Conservation (phyloP, 2,113 vertebrate species). For the Salvator merianae region DNA sequence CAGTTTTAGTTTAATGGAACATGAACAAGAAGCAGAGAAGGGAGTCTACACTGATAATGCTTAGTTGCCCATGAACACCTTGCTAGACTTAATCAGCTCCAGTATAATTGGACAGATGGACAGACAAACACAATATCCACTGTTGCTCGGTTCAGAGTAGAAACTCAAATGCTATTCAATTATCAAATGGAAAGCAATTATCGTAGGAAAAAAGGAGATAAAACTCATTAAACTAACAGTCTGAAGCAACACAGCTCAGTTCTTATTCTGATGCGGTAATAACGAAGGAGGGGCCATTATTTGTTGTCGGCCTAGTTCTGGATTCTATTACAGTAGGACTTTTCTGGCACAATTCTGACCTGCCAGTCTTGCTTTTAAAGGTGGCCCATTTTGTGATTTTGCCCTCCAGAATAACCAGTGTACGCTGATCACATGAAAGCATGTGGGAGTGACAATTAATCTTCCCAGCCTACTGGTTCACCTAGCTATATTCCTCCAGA, state of each 20-base stretch:
- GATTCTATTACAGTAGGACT: constrained; percentile 88
- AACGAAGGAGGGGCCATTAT: constrained; percentile 82
- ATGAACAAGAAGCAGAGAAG: not conserved
- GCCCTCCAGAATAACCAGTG: constrained; percentile 84
- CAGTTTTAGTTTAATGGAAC: not conserved
- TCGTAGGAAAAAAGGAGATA: not conserved
- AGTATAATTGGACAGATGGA: too few relatives aligned
- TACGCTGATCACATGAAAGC: not conserved
- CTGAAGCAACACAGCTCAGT: not conserved
- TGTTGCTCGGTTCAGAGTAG: not conserved
- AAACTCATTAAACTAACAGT: not conserved
- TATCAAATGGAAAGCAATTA: not conserved
- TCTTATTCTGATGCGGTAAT: constrained; percentile 79
- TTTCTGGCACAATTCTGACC: constrained; percentile 82
- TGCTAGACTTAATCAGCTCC: not conserved
- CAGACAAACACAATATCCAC: not conserved
- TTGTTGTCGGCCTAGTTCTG: constrained; percentile 71
- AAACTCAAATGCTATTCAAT: not conserved
- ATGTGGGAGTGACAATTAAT: not conserved
- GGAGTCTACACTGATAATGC: not conserved
- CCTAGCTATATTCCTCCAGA: not conserved
- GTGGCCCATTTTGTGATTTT: constrained; percentile 88
- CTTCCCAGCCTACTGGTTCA: not conserved
- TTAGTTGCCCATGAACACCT: not conserved
- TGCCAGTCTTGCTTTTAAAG: constrained; percentile 93